phyloP scores from a whole-genome alignment of 2,797 vertebrate genomes.

The Stomatorhinus walkeri region DNA sequence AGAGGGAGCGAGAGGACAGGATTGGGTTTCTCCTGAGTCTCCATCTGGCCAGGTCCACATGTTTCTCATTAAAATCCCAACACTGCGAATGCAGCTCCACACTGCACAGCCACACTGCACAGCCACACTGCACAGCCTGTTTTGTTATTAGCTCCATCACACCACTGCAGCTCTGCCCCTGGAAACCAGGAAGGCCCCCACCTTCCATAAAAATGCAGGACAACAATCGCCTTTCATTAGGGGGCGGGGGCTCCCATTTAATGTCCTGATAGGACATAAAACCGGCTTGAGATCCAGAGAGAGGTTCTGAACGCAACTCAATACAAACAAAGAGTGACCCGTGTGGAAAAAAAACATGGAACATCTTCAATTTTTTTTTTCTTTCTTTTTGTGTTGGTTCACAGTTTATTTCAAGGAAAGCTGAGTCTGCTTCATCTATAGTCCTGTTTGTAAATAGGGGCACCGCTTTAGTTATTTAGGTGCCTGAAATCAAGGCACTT shows the following conservation, averaged over 20 bases:
- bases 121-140: slow-evolving; percentile 67
- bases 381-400: background rate
- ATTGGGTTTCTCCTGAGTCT: slow-evolving; percentile 73
- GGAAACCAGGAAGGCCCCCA: slow-evolving; percentile 33
- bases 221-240: background rate
- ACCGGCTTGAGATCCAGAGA: background rate
- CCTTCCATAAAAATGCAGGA: slow-evolving; percentile 31
- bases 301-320: background rate
- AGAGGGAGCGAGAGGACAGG: slow-evolving; percentile 43
- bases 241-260: background rate
- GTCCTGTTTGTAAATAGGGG: background rate
- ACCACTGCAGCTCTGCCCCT: slow-evolving; percentile 56
- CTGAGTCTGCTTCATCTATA: background rate
- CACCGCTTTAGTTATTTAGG: background rate
- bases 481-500: background rate
- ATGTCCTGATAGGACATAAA: background rate
- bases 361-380: slow-evolving; percentile 43
- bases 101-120: slow-evolving; percentile 64
- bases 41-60: slow-evolving; percentile 71
- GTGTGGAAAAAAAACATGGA: slow-evolving; percentile 54
- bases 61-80: slow-evolving; percentile 72
- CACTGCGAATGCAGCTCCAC: slow-evolving; percentile 65
- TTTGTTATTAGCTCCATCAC: slow-evolving; percentile 68
- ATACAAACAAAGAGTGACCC: background rate
- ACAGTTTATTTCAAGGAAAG: background rate